Evolutionary conservation across 2,113 vertebrate genomes (phyloP).

Genomic region (Tetrax tetrax): DNA sequence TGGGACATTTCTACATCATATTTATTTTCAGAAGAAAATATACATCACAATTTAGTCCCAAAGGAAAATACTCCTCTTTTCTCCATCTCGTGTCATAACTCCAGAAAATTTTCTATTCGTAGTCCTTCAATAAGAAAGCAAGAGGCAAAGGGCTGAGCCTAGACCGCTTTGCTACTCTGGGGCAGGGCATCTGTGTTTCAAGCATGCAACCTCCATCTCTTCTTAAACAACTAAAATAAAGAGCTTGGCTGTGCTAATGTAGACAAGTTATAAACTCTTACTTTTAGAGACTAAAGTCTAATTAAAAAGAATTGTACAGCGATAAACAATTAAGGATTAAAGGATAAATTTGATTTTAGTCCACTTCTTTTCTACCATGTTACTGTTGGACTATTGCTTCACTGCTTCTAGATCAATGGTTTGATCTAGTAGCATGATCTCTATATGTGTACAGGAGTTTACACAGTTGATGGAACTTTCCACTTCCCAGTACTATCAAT

Average conservation of each 20-base stretch:
- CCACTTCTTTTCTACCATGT: not conserved
- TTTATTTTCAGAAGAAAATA: not conserved
- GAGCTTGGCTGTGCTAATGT: not conserved
- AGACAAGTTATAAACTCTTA: not conserved
- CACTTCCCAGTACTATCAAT: not conserved
- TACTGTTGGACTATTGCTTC: not conserved
- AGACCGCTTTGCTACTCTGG: not conserved
- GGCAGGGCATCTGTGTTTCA: not conserved
- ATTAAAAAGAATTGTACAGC: not conserved
- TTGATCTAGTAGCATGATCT: not conserved
- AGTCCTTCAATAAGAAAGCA: not conserved
- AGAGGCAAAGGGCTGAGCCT: not conserved
- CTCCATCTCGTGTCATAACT: not conserved
- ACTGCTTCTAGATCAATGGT: too few species aligned
- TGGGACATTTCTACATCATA: not conserved
- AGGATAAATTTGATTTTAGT: not conserved
- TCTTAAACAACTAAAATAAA: not conserved
- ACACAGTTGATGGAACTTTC: not conserved
- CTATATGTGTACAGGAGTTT: not conserved
- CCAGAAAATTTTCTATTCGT: not conserved
- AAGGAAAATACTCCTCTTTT: not conserved
- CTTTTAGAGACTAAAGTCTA: too few species aligned
- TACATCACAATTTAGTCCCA: not conserved
- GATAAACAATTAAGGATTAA: not conserved
- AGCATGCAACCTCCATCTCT: not conserved